Evolutionary conservation across 2,113 vertebrate genomes (phyloP).

Genomic region (Hippolais icterina): DNA sequence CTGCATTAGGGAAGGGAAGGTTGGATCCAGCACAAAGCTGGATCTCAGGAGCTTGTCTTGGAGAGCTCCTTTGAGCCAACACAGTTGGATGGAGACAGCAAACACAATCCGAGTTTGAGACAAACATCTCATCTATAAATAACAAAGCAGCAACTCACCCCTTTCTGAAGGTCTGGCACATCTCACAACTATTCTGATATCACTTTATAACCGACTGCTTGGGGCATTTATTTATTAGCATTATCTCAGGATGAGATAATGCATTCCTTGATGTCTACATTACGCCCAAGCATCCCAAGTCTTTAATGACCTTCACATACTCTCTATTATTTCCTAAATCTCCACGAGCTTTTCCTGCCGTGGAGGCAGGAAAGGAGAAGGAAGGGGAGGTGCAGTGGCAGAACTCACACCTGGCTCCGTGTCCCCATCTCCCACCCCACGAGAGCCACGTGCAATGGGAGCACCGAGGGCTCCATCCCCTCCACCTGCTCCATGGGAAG

Average conservation of each 20-base stretch:
- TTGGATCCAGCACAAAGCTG: neutral
- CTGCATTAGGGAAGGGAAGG: neutral
- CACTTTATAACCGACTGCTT: neutral
- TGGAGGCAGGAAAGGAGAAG: neutral
- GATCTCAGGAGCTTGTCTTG: neutral
- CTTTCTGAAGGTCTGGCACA: neutral
- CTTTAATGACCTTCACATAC: neutral
- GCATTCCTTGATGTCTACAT: conserved; percentile 14
- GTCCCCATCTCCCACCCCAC: neutral
- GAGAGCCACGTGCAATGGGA: accelerated
- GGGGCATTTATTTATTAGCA: conserved; percentile 4
- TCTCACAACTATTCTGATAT: neutral
- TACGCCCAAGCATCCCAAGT: neutral
- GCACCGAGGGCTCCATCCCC: neutral
- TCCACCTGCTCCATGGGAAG: neutral
- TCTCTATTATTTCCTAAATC: neutral
- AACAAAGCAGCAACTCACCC: neutral
- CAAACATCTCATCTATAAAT: neutral
- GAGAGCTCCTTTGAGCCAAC: neutral
- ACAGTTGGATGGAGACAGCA: neutral
- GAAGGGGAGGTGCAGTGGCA: accelerated
- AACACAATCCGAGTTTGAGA: neutral
- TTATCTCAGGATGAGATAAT: conserved; percentile 22
- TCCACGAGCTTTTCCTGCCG: neutral
- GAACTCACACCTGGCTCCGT: neutral